Evolutionary conservation across 2,888 invertebrate species (phyloP), one percentile per base, ranked within the genome.

Genomic region (Coecobrya sp.): DNA sequence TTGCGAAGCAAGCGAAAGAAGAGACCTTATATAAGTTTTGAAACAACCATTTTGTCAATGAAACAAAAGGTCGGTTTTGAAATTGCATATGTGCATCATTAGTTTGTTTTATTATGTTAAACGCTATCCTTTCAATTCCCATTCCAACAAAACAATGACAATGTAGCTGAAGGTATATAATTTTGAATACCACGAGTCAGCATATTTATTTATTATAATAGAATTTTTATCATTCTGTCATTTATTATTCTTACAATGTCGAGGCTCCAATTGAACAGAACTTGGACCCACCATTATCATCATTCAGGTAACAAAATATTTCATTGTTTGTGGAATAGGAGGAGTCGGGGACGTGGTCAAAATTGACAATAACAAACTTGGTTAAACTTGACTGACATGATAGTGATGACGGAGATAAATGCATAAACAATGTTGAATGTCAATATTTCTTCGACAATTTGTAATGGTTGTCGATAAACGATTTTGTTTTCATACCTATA

Each of bases 51-150:
- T 89, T 73, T 89, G 73, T 84, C 89, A 89, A 70, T 82, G 70
- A 89, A 89, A 70, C 82, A 89, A 88, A 73, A 86, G 36, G 68
- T 81, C 42, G 76, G 22, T 89, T 89, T 89, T 89, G 82, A 89
- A 89, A 89, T n/a, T 86, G 16, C 36, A 82, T 70, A n/a, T 81
- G 70, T 82, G 30, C 70, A 82, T 89, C 82, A 89, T 89, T 89
- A 89, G 82, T 55, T 62, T 55, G 70, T 82, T 89, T 82, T 65
- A 76, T 36, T 42, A 10, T 73, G 76, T 68, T 89, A 89, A 81
- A 81, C 52, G 19, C 65, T 82, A 82, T 89, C 55, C 27, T 68
- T 49, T 52, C 70, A n/a, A 82, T 45, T 49, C 36, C 30, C 27
- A 55, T 19, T 8, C 2, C 68, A 16, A 30, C 8, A 27, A 1